Percentiles rank a stretch among this genome's conserved stretches.
Evolutionary conservation across 2,888 invertebrate species (phyloP).

Genomic region (Lucinisca nassula): DNA sequence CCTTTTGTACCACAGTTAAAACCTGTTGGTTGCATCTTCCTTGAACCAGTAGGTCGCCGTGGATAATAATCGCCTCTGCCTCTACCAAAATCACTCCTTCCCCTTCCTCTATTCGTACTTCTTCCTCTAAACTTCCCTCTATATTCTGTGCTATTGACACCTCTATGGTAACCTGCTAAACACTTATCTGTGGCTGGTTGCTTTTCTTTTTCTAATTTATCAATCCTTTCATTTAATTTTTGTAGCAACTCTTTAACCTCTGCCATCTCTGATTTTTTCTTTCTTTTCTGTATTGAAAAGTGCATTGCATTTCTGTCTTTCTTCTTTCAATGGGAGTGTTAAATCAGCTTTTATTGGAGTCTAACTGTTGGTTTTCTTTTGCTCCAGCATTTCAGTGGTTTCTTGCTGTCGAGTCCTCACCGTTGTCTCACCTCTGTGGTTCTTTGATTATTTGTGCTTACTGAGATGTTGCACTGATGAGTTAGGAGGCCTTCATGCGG

Average conservation of each 20-base stretch:
- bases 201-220: conserved; percentile 12
- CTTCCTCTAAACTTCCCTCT: not conserved
- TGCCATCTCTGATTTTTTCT: not conserved
- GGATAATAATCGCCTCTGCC: not conserved
- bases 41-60: not conserved
- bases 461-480: too few species aligned
- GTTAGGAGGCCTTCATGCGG: too few species aligned
- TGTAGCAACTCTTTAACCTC: conserved; percentile 30
- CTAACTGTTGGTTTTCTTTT: too few species aligned
- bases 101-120: not conserved
- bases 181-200: not conserved
- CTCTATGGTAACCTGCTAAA: not conserved
- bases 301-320: conserved; percentile 4
- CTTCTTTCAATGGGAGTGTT: not conserved
- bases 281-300: not conserved
- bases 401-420: too few species aligned
- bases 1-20: not conserved
- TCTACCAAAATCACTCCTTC: not conserved
- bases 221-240: conserved; percentile 22
- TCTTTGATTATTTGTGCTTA: too few species aligned
- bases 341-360: conserved; percentile 40
- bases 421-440: too few species aligned
- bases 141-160: not conserved
- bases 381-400: too few species aligned
- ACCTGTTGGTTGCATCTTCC: not conserved